A percentile compares a stretch with the other conserved stretches of the same genome.
Evolutionary conservation across 2,797 vertebrate species (phyloP).

Genomic region (Amphiprion clarkii): DNA sequence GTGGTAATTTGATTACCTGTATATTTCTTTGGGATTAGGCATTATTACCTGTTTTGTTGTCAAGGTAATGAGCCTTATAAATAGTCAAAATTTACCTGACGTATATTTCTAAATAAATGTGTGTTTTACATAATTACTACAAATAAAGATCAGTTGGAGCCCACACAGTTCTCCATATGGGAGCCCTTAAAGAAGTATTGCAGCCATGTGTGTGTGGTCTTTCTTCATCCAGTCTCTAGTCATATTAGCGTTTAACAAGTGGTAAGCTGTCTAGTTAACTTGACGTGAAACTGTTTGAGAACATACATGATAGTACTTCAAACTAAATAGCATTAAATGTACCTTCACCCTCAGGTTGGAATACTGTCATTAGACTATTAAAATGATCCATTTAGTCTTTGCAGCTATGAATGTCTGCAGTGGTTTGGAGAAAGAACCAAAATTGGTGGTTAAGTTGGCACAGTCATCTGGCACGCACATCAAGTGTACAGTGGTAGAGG

Average conservation of each 20-base stretch:
- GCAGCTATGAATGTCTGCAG: constrained; percentile 14
- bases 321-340: no score
- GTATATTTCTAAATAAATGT: background rate
- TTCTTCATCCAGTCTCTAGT: background rate
- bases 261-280: background rate
- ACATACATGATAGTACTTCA: background rate
- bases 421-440: constrained; percentile 36
- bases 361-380: background rate
- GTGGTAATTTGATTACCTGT: no score
- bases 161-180: background rate
- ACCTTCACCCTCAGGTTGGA: background rate
- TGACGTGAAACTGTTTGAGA: background rate
- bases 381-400: background rate
- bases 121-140: background rate
- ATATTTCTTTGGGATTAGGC: no score
- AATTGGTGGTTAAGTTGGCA: constrained; percentile 45
- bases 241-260: background rate
- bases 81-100: background rate
- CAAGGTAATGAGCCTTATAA: background rate
- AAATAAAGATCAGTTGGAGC: background rate
- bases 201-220: constrained; percentile 55
- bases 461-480: constrained; percentile 28
- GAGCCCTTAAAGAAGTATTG: constrained; percentile 18
- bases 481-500: background rate
- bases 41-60: background rate